Conservation (phyloP, 2,797 vertebrate species). For the Hybognathus amarus region DNA sequence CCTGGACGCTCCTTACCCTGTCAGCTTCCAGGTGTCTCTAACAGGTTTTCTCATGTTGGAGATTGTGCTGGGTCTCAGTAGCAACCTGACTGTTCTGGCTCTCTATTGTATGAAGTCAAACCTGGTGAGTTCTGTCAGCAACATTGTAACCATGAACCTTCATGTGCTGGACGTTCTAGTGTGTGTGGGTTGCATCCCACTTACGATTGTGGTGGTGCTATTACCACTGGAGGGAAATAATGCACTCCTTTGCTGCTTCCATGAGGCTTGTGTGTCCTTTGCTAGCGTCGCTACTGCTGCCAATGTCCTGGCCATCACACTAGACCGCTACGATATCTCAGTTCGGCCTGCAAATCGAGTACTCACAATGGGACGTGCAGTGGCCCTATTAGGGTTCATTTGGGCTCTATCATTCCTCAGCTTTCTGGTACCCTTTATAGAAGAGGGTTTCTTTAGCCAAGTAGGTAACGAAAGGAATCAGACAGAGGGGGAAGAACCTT, state of each 20-base stretch:
- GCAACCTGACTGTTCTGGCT: constrained; percentile 96
- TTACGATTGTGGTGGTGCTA: constrained; percentile 95
- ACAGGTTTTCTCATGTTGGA: constrained; percentile 97
- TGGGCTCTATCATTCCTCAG: constrained; percentile 95
- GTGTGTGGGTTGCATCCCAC: constrained; percentile 95
- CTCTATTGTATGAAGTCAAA: constrained; percentile 99
- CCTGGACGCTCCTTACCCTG: constrained; percentile 82
- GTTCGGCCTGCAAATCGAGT: constrained; percentile 97
- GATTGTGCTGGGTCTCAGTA: constrained; percentile 96
- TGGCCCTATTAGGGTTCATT: constrained; percentile 89
- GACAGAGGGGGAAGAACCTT: constrained; percentile 80
- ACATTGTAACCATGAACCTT: constrained; percentile 99
- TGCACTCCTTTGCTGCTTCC: constrained; percentile 96
- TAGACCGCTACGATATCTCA: constrained; percentile 98
- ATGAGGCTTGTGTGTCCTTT: constrained; percentile 97
- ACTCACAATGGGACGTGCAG: constrained; percentile 94
- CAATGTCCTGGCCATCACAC: constrained; percentile 95
- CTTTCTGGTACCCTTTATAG: constrained; percentile 98
- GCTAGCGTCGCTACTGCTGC: constrained; percentile 96
- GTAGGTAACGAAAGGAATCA: constrained; percentile 87
- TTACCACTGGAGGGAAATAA: constrained; percentile 91
- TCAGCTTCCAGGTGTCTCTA: constrained; percentile 96
- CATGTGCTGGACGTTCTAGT: constrained; percentile 96
- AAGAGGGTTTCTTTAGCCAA: constrained; percentile 92
- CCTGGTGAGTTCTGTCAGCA: constrained; percentile 98